Evolutionary conservation across 2,797 vertebrate genomes (phyloP).

Genomic region (Gadopsis marmoratus): DNA sequence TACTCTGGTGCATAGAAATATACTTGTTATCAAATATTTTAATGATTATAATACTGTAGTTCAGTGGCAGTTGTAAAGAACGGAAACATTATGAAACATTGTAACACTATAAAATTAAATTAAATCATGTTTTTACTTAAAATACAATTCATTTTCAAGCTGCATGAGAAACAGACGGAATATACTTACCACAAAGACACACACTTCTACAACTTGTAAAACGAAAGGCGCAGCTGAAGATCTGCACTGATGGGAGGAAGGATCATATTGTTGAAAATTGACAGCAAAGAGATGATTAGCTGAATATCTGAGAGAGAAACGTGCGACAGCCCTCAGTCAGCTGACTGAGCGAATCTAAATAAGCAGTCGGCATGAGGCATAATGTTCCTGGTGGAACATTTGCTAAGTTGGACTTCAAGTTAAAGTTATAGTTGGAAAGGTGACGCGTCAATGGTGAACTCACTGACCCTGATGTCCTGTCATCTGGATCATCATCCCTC

Average conservation of each 20-base stretch:
- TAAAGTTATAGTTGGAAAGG: too few relatives aligned
- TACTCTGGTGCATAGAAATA: too few relatives aligned
- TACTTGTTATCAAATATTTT: too few relatives aligned
- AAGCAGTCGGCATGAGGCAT: background rate
- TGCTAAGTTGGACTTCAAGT: too few relatives aligned
- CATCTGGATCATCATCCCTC: background rate
- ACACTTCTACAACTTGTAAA: background rate
- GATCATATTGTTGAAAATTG: background rate
- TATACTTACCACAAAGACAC: background rate
- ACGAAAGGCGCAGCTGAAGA: background rate
- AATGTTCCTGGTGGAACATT: too few relatives aligned
- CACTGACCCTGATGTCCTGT: too few relatives aligned
- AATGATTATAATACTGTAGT: too few relatives aligned
- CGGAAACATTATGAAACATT: too few relatives aligned
- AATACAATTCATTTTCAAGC: background rate
- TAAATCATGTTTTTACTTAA: too few relatives aligned
- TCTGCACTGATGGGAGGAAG: background rate
- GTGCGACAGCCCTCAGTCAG: constrained; percentile 6
- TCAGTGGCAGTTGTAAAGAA: too few relatives aligned
- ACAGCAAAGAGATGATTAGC: background rate
- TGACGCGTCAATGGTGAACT: too few relatives aligned
- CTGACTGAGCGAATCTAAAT: background rate
- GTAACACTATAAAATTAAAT: too few relatives aligned
- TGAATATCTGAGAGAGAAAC: background rate
- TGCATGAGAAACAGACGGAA: constrained; percentile 8